Percentiles rank a stretch among this genome's conserved stretches.
These are phyloP conservation scores for Pelecanoides urinatrix DNA, from an alignment of 2,113 vertebrate genomes.

Conservation along the genomic window DNA sequence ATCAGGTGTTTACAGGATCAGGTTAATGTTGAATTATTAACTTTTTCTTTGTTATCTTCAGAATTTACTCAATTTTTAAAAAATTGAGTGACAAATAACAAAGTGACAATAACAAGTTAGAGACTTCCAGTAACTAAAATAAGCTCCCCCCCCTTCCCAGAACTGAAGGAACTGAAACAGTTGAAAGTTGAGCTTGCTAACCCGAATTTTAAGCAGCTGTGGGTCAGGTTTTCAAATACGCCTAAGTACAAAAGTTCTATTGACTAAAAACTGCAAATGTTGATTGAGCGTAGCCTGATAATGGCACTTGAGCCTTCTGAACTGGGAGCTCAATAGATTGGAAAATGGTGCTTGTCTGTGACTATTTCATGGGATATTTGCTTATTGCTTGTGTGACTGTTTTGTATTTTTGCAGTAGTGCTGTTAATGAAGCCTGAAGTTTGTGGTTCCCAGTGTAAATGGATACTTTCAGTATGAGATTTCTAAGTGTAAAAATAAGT, in stretches of 20 bases:
- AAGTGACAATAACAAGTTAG: neutral
- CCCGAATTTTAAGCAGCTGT: neutral
- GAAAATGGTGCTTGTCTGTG: constrained; percentile 15
- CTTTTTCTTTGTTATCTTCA: neutral
- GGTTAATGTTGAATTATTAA: neutral
- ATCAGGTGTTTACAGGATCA: neutral
- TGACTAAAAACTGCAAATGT: constrained; percentile 31
- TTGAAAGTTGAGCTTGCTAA: constrained; percentile 1
- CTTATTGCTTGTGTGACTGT: neutral
- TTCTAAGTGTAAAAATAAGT: neutral
- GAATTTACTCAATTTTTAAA: neutral
- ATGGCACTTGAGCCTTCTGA: constrained; percentile 33
- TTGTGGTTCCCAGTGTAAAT: neutral
- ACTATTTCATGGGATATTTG: constrained; percentile 29
- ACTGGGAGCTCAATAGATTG: neutral
- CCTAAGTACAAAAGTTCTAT: neutral
- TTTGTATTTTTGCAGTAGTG: neutral
- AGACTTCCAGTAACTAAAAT: neutral
- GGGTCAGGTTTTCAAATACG: constrained; percentile 4
- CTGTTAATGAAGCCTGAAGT: constrained; percentile 24
- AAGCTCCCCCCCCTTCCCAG: neutral
- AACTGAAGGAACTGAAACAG: neutral
- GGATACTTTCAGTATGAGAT: neutral
- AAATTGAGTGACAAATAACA: neutral
- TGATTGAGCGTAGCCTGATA: constrained; percentile 8